Evolutionary conservation across 2,888 invertebrate genomes (phyloP).

Genomic region (Leptopilina myrica): DNA sequence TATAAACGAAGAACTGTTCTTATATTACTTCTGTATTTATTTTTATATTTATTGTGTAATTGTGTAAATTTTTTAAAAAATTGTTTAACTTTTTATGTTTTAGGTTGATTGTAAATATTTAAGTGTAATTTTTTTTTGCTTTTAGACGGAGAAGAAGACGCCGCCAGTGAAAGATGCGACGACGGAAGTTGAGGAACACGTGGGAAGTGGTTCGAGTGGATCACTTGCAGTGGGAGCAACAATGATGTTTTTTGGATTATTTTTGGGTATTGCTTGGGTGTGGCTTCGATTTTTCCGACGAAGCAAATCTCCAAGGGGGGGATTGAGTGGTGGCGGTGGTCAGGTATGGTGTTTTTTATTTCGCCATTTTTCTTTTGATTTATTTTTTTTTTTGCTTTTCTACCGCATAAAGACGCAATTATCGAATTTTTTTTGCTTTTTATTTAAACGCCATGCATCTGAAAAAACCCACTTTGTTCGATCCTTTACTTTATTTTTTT

Average conservation of each 20-base stretch:
- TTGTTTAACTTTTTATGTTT: not conserved
- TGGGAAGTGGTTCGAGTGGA: conserved; percentile 60
- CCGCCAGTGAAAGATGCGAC: conserved; percentile 34
- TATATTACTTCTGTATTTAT: too few species aligned
- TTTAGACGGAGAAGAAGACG: conserved; percentile 24
- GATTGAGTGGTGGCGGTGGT: conserved; percentile 70
- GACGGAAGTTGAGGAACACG: conserved; percentile 52
- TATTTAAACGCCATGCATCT: conserved; percentile 57
- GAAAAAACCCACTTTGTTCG: conserved; percentile 58
- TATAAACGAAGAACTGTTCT: too few species aligned
- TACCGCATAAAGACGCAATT: conserved; percentile 39
- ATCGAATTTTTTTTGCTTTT: conserved; percentile 42
- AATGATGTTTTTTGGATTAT: conserved; percentile 69
- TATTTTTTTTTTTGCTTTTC: too few species aligned
- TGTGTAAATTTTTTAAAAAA: too few species aligned
- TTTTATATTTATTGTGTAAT: too few species aligned
- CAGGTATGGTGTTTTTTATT: conserved; percentile 68
- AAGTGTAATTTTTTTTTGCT: not conserved
- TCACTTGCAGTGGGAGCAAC: conserved; percentile 70
- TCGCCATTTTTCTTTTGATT: not conserved
- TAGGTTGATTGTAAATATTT: too few species aligned
- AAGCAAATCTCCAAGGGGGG: conserved; percentile 71
- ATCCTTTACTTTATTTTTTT: conserved; percentile 69
- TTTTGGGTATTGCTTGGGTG: conserved; percentile 68
- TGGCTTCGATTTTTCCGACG: conserved; percentile 71